phyloP scores from a whole-genome alignment of 1,140 invertebrate genomes.

The Calephelis nemesis region DNA sequence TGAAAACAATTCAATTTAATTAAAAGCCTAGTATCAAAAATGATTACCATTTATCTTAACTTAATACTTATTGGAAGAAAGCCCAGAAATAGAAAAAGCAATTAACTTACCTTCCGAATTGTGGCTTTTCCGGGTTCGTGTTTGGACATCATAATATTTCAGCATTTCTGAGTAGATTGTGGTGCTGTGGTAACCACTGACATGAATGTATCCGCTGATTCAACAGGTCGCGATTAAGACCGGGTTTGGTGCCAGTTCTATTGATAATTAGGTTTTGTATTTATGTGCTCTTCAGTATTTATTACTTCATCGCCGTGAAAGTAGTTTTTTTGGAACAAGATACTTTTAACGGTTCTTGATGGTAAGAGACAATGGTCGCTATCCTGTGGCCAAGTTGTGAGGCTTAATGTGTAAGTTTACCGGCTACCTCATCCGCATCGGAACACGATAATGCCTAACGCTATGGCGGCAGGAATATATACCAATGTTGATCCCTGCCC shows the following conservation, averaged over 20 bases:
- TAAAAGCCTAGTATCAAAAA: too few species aligned
- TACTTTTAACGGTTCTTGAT: too few species aligned
- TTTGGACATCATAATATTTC: conserved; percentile 5
- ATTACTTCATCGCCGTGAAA: background rate
- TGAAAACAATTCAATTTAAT: background rate
- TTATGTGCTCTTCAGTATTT: background rate
- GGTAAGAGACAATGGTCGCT: too few species aligned
- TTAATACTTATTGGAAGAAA: background rate
- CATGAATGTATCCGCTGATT: conserved; percentile 1
- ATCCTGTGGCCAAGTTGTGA: too few species aligned
- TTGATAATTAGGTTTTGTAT: background rate
- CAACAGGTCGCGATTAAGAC: conserved; percentile 1
- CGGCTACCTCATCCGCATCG: too few species aligned
- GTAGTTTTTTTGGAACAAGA: too few species aligned
- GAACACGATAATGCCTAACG: too few species aligned
- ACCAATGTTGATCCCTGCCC: too few species aligned
- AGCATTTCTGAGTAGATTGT: conserved; percentile 5
- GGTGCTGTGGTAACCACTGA: background rate
- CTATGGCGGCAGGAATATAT: too few species aligned
- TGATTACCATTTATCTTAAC: too few species aligned
- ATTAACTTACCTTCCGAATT: background rate
- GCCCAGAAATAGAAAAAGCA: background rate
- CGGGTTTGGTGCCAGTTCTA: background rate
- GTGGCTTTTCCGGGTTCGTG: background rate
- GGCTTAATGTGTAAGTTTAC: too few species aligned